These are phyloP conservation scores for Sebastes cheni DNA, from an alignment of 2,797 vertebrate genomes.

Conservation along the genomic window DNA sequence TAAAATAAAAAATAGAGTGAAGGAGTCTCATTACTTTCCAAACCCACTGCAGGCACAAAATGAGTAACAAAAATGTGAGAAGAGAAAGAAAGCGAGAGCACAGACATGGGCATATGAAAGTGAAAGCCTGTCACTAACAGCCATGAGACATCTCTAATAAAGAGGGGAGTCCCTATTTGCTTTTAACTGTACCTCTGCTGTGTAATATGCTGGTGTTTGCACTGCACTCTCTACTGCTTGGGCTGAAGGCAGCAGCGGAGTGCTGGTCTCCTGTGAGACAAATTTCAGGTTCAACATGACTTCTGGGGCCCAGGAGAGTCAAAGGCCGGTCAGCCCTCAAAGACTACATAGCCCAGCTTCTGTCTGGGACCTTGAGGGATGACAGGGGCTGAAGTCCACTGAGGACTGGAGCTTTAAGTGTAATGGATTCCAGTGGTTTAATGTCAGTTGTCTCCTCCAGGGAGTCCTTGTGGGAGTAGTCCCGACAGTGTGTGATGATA, in stretches of 20 bases:
- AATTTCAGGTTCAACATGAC: constrained; percentile 36
- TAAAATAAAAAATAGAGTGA: background rate
- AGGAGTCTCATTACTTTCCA: background rate
- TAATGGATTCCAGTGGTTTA: constrained; percentile 46
- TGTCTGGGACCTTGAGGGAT: constrained; percentile 20
- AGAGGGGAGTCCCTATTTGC: constrained; percentile 64
- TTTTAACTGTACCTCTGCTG: constrained; percentile 58
- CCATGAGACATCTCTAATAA: constrained; percentile 67
- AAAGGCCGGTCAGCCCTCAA: constrained; percentile 10
- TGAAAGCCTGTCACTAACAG: constrained; percentile 59
- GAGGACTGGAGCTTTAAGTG: constrained; percentile 28
- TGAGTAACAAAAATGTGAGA: background rate
- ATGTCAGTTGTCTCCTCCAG: constrained; percentile 16
- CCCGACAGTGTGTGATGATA: background rate
- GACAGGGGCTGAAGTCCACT: constrained; percentile 18
- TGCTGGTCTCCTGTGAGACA: constrained; percentile 6
- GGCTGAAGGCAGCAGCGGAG: constrained; percentile 3
- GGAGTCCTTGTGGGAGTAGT: constrained; percentile 28
- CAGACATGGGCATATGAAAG: constrained; percentile 18
- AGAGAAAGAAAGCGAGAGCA: background rate
- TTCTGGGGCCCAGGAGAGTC: constrained; percentile 26
- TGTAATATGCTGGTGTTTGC: constrained; percentile 45
- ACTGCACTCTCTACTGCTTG: background rate
- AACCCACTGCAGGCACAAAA: background rate
- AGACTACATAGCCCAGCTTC: constrained; percentile 19